These are phyloP conservation scores for Hyles lineata DNA, from an alignment of 2,888 invertebrate species.

Conservation along the genomic window DNA sequence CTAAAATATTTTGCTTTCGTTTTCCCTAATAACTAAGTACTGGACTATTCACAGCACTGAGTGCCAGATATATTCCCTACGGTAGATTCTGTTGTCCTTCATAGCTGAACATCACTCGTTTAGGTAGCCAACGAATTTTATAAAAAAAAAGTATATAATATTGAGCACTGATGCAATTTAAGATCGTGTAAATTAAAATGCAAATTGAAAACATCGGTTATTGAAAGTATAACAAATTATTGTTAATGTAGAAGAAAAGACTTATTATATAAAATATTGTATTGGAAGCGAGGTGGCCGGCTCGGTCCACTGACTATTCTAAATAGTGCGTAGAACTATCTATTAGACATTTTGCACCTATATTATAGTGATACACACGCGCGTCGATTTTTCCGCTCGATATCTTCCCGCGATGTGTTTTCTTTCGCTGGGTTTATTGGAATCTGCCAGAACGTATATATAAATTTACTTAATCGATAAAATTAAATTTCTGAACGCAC, in stretches of 20 bases:
- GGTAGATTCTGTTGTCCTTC: conserved; percentile 71
- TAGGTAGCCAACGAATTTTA: conserved; percentile 84
- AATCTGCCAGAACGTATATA: neutral
- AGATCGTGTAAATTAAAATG: conserved; percentile 70
- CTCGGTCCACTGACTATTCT: conserved; percentile 73
- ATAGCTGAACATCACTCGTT: conserved; percentile 72
- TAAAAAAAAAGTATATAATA: conserved; percentile 66
- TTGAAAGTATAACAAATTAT: conserved; percentile 69
- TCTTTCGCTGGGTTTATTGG: conserved; percentile 31
- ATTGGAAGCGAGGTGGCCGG: conserved; percentile 39
- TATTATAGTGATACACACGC: conserved; percentile 68
- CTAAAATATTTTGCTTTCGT: conserved; percentile 4
- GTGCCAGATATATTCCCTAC: conserved; percentile 71
- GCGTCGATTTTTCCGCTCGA: conserved; percentile 54
- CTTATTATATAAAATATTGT: conserved; percentile 68
- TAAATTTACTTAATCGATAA: conserved; percentile 16
- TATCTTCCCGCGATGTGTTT: conserved; percentile 45
- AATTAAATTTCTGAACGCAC: conserved; percentile 22
- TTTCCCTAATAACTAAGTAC: conserved; percentile 9
- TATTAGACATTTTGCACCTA: conserved; percentile 82
- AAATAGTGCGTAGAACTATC: conserved; percentile 76
- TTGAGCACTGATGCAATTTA: conserved; percentile 80
- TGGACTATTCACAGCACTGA: conserved; percentile 46
- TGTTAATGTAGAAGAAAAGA: conserved; percentile 81
- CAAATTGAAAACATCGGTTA: conserved; percentile 63